A percentile compares a stretch with the other conserved stretches of the same genome.
phyloP scores from a whole-genome alignment of 2,113 vertebrate species.

The Nibea albiflora region DNA sequence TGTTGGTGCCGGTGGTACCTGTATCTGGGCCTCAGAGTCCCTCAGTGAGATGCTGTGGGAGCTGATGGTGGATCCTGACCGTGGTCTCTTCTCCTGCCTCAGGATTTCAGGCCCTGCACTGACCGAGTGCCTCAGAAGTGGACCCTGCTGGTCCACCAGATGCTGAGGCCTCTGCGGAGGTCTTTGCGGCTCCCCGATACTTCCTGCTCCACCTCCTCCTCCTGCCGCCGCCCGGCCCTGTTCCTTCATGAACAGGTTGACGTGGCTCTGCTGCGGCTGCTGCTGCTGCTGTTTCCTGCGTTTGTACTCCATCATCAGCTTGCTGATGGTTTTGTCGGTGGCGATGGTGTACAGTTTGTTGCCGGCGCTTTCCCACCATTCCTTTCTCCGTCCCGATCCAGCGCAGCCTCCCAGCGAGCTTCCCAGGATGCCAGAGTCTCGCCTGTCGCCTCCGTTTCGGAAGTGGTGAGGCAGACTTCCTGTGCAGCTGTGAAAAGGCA shows the following conservation, averaged over 20 bases:
- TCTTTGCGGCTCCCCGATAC: conserved; percentile 82
- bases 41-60: conserved; percentile 89
- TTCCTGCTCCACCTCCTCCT: conserved; percentile 82
- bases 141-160: conserved; percentile 89
- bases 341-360: conserved; percentile 97
- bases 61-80: conserved; percentile 93
- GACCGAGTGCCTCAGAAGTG: conserved; percentile 92
- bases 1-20: conserved; percentile 82
- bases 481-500: conserved; percentile 48
- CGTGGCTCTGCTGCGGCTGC: conserved; percentile 71
- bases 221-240: conserved; percentile 75
- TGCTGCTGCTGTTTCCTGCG: conserved; percentile 92
- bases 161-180: conserved; percentile 91
- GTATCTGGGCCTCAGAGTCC: conserved; percentile 95
- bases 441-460: conserved; percentile 80
- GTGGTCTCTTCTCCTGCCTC: conserved; percentile 91
- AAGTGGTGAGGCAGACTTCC: conserved; percentile 78
- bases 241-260: conserved; percentile 89
- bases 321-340: conserved; percentile 93
- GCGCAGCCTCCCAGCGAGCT: conserved; percentile 78
- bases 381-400: conserved; percentile 84
- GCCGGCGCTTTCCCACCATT: conserved; percentile 98
- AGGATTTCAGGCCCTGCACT: conserved; percentile 95
- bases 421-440: conserved; percentile 53
- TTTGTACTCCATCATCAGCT: conserved; percentile 96